phyloP scores from a whole-genome alignment of 2,113 vertebrate species.

The Brachypodius melanocephalos region DNA sequence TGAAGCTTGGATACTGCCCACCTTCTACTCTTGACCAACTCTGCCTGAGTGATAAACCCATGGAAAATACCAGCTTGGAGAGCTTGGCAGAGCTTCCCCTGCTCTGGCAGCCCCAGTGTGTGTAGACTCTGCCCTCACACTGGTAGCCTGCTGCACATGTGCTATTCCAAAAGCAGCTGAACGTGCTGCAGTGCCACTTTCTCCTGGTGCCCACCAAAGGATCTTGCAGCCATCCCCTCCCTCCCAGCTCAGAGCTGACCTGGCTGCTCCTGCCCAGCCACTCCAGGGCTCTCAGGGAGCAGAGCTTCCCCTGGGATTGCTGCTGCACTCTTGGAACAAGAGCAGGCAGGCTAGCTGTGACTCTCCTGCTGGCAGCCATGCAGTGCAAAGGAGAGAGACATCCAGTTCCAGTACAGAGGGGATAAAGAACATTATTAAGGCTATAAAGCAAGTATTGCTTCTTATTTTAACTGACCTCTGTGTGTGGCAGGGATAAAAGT shows the following conservation, averaged over 20 bases:
- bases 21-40: neutral
- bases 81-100: neutral
- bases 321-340: neutral
- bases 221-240: neutral
- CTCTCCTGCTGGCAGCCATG: neutral
- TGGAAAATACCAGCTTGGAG: neutral
- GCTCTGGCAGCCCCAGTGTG: neutral
- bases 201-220: accelerated
- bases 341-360: neutral
- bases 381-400: neutral
- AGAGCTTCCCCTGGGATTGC: neutral
- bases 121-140: neutral
- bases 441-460: neutral
- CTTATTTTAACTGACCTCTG: neutral
- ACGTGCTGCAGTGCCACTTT: neutral
- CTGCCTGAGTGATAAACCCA: neutral
- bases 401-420: neutral
- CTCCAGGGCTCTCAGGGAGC: neutral
- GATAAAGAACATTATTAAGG: neutral
- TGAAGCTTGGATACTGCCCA: neutral
- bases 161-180: neutral
- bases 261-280: neutral
- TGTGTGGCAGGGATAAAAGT: neutral
- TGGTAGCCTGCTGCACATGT: neutral
- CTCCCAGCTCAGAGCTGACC: neutral